Conservation (phyloP, 2,888 invertebrate species). For the Drosophila robusta region DNA sequence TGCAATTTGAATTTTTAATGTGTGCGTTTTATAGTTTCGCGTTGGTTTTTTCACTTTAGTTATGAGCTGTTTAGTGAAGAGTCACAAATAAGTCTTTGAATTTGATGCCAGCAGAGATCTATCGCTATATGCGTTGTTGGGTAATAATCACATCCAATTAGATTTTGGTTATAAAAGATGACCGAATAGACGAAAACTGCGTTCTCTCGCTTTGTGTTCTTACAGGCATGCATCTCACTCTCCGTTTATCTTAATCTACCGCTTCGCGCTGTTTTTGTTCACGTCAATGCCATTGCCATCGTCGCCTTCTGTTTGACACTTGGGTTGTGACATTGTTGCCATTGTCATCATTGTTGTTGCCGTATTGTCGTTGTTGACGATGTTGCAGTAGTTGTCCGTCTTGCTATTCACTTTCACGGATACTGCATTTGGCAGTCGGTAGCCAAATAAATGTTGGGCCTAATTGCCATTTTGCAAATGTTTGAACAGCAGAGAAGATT, state of each 20-base stretch:
- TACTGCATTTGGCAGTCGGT: conserved; percentile 56
- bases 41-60: conserved; percentile 22
- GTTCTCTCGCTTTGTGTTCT: neutral
- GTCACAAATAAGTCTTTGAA: conserved; percentile 11
- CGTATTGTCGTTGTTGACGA: conserved; percentile 26
- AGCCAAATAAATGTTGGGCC: conserved; percentile 51
- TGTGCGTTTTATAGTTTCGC: conserved; percentile 29
- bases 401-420: conserved; percentile 50
- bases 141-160: conserved; percentile 12
- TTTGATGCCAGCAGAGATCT: neutral
- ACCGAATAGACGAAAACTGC: neutral
- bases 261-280: conserved; percentile 24
- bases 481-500: conserved; percentile 18
- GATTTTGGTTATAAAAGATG: conserved; percentile 8
- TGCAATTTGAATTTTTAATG: conserved; percentile 31
- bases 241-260: neutral
- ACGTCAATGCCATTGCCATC: conserved; percentile 56
- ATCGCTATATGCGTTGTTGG: neutral
- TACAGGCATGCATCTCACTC: neutral
- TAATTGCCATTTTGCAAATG: conserved; percentile 57
- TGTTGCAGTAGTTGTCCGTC: conserved; percentile 23
- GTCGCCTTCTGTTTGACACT: conserved; percentile 69
- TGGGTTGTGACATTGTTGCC: conserved; percentile 69
- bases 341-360: conserved; percentile 52
- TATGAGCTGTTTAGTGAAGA: conserved; percentile 37